Evolutionary conservation across 2,888 invertebrate species (phyloP), one percentile per base, ranked within the genome.

Genomic region (Calameuta pallipes): DNA sequence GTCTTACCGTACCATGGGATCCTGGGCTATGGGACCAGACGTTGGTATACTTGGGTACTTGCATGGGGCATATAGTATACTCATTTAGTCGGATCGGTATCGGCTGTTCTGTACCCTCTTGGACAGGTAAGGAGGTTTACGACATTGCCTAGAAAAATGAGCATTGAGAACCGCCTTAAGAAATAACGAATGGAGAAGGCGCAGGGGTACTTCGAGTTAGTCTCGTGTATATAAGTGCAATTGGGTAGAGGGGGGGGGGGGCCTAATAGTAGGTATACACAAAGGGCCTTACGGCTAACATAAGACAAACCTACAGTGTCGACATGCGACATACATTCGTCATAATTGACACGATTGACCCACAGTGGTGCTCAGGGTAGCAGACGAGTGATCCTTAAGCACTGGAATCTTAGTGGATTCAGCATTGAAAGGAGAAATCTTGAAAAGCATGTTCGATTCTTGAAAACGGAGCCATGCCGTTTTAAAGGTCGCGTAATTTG

Each of bases 201-300:
- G 23, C 56, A 9, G 9, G 56, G 56, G 56, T 56, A 56, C 23
- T 23, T 56, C 56, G 56, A 56, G 56, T 23, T 56, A 56, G 23
- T 23, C 56, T 56, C 56, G 56, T 56, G 56, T 56, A 56, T 56
- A 23, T 56, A 56, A 56, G 23, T 56, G 56, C 56, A 56, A 56
- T 9, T 56, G 23, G 23, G 9, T 23, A 23, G 92, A 93, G 33
- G 92, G 93, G 33, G 92, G 93, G 33, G 92, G 93, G 81, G 92
- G 92, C 0, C 76, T 92, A 23, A 93, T 92, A 0, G 84, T 92
- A 15, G 92, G 88, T 41, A 69, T 11, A 35, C 35, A 30, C 76
- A 69, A 56, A 71, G 34, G 71, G 71, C 31, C 71, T 71, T 23
- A 34, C 11, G 15, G 31, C 12, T 34, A 71, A 36, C 36, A 36